Evolutionary conservation across 2,888 invertebrate genomes (phyloP).

Genomic region (Archaeoteleia sp.): DNA sequence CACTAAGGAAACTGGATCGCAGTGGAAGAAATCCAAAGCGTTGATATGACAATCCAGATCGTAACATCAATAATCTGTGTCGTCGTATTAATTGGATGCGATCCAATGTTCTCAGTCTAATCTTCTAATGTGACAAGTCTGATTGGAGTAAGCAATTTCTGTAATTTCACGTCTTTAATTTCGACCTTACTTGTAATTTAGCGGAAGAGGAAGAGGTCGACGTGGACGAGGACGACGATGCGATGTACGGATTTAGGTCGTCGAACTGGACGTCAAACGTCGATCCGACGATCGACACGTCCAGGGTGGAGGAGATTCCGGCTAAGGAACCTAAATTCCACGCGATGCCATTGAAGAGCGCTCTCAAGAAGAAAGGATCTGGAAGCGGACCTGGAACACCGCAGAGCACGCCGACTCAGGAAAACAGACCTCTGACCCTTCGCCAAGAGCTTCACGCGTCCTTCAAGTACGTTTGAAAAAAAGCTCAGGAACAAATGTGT

Average conservation of each 20-base stretch:
- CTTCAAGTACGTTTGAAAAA: slow-evolving; percentile 89
- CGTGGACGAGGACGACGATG: slow-evolving; percentile 79
- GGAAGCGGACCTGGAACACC: slow-evolving; percentile 81
- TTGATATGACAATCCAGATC: too few species aligned
- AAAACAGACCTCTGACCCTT: slow-evolving; percentile 80
- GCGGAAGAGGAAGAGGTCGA: slow-evolving; percentile 81
- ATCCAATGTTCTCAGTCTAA: neutral
- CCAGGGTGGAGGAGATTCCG: slow-evolving; percentile 92
- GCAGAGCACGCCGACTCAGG: slow-evolving; percentile 83
- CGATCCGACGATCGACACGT: slow-evolving; percentile 85
- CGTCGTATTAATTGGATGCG: neutral
- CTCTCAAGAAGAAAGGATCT: slow-evolving; percentile 86
- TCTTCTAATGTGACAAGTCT: neutral
- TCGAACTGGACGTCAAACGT: slow-evolving; percentile 79
- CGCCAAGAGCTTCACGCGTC: slow-evolving; percentile 87
- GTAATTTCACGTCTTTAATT: too few species aligned
- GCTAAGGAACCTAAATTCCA: slow-evolving; percentile 94
- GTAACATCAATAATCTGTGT: too few species aligned
- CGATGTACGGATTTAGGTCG: slow-evolving; percentile 77
- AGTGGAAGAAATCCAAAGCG: too few species aligned
- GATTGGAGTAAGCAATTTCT: too few species aligned
- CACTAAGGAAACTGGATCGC: too few species aligned
- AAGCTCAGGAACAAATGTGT: neutral
- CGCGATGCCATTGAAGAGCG: slow-evolving; percentile 94
- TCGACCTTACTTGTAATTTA: slow-evolving; percentile 3